Base-by-base conservation (phyloP, 2,888 invertebrate species). In the Heliconius erato region DNA sequence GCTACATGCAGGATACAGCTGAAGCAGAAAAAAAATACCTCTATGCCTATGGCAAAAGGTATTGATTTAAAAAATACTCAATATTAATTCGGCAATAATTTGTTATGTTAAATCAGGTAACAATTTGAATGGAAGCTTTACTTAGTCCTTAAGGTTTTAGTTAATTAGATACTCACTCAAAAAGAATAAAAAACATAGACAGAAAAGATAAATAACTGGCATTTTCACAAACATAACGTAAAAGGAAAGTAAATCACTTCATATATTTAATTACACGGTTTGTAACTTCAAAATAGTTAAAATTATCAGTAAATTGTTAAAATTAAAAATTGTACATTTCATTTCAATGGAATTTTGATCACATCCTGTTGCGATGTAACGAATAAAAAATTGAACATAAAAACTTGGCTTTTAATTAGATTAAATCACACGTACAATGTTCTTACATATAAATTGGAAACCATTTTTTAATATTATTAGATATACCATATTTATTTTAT, bases 151-250 rank as follows among this genome's bases (percentile, higher is more conserved):
- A n/a, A n/a, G n/a, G 11, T 63, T 63, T 63, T n/a, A 63, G n/a
- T 63, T n/a, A 63, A 59, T 28, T 32, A 14, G 4, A 65, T 72
- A 82, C 84, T 80, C 91, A 93, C 93, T 90, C 88, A 88, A 80
- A 85, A 90, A 82, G 82, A 85, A 88, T 49, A 91, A 87, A 86
- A 89, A 79, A 74, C 80, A 84, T 82, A 87, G 81, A 84, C 89
- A 85, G 80, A 90, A 84, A 86, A 82, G 88, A 82, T 88, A 88
- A 84, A 88, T 80, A 84, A 84, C 84, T 90, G 88, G 91, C 92
- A 92, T 93, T 84, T 79, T 83, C 3, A 11, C 23, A 3, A 28
- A 63, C 32, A 65, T 35, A 63, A 40, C 32, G 54, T 28, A 76
- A 67, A 69, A 32, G 69, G 32, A 26, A 83, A 76, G 40, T 26